Evolutionary conservation across 2,797 vertebrate species (phyloP), one percentile per base, ranked within the genome.

Genomic region (Enteromius afrohamiltoni): DNA sequence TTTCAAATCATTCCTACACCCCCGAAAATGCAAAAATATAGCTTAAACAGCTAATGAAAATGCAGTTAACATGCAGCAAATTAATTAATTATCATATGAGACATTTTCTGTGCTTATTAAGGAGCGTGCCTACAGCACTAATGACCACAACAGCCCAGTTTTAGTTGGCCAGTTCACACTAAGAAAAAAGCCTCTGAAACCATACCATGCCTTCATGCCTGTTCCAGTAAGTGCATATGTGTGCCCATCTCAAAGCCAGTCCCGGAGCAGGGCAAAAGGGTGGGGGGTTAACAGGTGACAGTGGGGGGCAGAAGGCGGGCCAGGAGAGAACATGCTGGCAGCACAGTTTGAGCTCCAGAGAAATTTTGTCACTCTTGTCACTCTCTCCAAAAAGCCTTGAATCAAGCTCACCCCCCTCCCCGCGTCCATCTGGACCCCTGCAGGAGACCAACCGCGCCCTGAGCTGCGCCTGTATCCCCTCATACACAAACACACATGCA

Each of bases 251-350:
- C 47, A 47, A 42, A 64, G 79, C 67, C 71, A 71, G 70, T 75
- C 40, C 34, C 34, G 80, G 26, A 49, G 82, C 82, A 82, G 84
- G 51, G 11, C 68, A 73, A 83, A 83, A 79, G 65, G 82, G 65
- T 81, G 84, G 79, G 79, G 87, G 88, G 88, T 77, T 91, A 93
- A 91, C 89, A 91, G 90, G 91, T 92, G 90, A 87, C 89, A 88
- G 71, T 16, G 78, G 88, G 90, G 88, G 88, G 88, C 87, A 79
- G 64, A 85, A 88, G 89, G 89, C 89, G 85, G 84, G 89, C 85
- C 86, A 80, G 79, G 86, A 84, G 88, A 85, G 90, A 86, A 85
- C 81, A 83, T 83, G 85, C 45, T 86, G 86, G 86, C 85, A 87
- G 70, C 88, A 89, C 88, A 90, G 90, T 90, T 89, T 90, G 89